These are phyloP conservation scores for Furnarius figulus DNA, from an alignment of 2,113 vertebrate genomes.

Conservation along the genomic window DNA sequence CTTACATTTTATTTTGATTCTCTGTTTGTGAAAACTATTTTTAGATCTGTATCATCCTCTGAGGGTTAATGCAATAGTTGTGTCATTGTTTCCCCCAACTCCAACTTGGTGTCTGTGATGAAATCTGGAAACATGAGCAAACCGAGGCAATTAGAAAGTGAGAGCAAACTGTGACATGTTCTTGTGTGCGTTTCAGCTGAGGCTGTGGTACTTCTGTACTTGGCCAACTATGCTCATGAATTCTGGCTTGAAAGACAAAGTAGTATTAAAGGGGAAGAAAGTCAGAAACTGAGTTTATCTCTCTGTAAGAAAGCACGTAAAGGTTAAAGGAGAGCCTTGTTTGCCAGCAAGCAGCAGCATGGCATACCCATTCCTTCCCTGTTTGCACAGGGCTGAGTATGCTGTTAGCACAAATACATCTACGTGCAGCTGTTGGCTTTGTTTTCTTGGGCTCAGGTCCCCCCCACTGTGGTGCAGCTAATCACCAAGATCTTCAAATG, in stretches of 20 bases:
- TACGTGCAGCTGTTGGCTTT: background rate
- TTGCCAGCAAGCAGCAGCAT: background rate
- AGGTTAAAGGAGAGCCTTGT: background rate
- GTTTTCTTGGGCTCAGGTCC: rapidly evolving
- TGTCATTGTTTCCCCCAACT: background rate
- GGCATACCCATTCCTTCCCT: background rate
- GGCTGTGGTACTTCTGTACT: background rate
- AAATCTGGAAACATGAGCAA: background rate
- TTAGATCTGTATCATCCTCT: background rate
- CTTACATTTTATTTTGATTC: background rate
- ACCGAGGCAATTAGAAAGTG: background rate
- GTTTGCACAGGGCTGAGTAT: background rate
- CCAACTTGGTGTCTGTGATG: background rate
- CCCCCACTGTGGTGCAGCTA: background rate
- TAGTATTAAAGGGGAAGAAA: background rate
- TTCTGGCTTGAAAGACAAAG: background rate
- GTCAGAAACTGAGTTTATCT: background rate
- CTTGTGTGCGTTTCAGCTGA: background rate
- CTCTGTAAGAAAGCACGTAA: background rate
- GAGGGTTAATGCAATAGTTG: background rate
- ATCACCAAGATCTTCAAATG: background rate
- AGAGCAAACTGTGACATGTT: background rate
- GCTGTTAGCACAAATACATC: background rate
- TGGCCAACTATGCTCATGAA: background rate
- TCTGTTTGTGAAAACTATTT: background rate